Evolutionary conservation across 2,797 vertebrate genomes (phyloP), one percentile per base, ranked within the genome.

Genomic region (Urophycis tenuis): DNA sequence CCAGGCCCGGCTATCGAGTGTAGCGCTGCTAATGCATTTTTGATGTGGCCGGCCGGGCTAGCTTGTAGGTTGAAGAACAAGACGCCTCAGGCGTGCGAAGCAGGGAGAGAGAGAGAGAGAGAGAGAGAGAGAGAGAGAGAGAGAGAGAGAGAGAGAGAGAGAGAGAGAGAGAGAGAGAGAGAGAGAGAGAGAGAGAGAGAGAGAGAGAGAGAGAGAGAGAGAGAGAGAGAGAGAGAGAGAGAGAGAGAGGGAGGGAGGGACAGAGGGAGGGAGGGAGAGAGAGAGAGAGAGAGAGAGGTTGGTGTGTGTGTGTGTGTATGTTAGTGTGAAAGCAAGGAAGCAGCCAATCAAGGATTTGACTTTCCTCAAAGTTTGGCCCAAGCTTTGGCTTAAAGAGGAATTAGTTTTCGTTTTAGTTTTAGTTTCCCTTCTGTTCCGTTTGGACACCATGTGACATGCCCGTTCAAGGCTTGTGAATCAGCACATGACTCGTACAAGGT

Each of bases 21-120:
- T 79, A 85, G 85, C 86, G 79, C 83, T 78, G 84, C 82, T 88
- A 86, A 90, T 92, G 83, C 84, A 90, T 91, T 88, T 91, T 91
- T 91, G 81, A 92, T 89, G 80, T 86, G 84, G 84, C 81, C 41
- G 19, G 73, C 82, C 85, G 81, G 82, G 78, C 82, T 82, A 80
- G 78, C 83, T 87, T 86, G 87, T 86, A 84, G 85, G 84, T 84
- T 88, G 85, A 82, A 84, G 81, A 45, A 69, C 82, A 71, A 75
- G 77, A 71, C 79, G 77, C 85, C 77, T 14, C 5, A 30, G 75
- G 81, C 84, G 88, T 81, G 14, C 3, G 41, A 9, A 35, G 35
- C 5, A 36, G 35, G 9, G 34, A 36, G 36, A 11, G 36, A 39
- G 36, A 39, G 36, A 8, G 30, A 2, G 60, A 39, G 36, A 39